phyloP scores from a whole-genome alignment of 2,888 invertebrate genomes.

The Entomobrya multifasciata region DNA sequence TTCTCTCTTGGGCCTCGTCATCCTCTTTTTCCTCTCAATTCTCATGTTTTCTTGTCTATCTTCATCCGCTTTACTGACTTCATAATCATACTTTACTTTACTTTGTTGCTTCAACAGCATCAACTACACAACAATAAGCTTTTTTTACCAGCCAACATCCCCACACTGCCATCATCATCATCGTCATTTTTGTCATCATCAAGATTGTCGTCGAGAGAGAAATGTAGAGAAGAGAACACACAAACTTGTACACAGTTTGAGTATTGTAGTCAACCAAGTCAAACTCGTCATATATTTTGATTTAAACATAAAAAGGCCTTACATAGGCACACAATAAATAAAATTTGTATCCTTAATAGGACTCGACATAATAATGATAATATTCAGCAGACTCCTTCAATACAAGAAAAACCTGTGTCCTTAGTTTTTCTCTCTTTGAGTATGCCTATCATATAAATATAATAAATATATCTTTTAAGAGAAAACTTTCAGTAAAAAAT shows the following conservation, averaged over 20 bases:
- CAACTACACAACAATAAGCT: background rate
- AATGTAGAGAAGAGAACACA: no score
- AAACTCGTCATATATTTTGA: slow-evolving; percentile 17
- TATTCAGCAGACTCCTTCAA: background rate
- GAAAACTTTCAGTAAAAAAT: background rate
- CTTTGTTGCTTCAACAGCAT: no score
- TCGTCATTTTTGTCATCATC: slow-evolving; percentile 34
- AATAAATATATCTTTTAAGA: background rate
- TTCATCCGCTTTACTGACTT: slow-evolving; percentile 37
- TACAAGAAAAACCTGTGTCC: background rate
- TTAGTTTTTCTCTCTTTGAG: background rate
- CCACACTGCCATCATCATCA: slow-evolving; percentile 18
- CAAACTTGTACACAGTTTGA: no score
- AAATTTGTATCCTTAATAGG: background rate
- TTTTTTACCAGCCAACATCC: background rate
- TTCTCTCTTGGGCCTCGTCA: slow-evolving; percentile 56
- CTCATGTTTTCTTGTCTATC: slow-evolving; percentile 29
- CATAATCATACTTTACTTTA: background rate
- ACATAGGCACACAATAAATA: slow-evolving; percentile 24
- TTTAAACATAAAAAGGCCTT: slow-evolving; percentile 3
- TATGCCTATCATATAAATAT: no score
- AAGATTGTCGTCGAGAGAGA: slow-evolving; percentile 12
- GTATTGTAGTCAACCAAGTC: background rate
- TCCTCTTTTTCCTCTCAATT: slow-evolving; percentile 24
- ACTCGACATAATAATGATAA: background rate